phyloP scores from a whole-genome alignment of 2,797 vertebrate species.

The Tarsius wallacei region DNA sequence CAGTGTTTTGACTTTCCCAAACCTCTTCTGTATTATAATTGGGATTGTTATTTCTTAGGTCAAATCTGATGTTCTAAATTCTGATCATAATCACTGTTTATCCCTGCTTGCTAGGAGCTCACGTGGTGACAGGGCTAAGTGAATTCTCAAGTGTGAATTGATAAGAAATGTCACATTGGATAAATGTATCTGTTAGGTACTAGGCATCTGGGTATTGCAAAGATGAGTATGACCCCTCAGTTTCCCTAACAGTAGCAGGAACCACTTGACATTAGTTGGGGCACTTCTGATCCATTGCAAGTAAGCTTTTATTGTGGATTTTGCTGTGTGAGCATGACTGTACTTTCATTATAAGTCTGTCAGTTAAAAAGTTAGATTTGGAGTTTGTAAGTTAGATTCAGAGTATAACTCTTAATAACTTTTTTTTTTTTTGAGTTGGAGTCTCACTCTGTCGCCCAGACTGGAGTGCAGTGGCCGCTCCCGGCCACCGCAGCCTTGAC shows the following conservation, averaged over 20 bases:
- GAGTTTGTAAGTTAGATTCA: constrained; percentile 39
- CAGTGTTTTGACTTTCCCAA: constrained; percentile 40
- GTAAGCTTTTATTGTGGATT: constrained; percentile 37
- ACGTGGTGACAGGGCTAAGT: constrained; percentile 38
- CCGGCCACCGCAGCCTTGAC: no score
- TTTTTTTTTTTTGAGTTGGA: no score
- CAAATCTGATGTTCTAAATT: constrained; percentile 48
- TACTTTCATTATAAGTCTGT: neutral
- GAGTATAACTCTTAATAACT: constrained; percentile 27
- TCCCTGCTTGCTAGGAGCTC: constrained; percentile 47
- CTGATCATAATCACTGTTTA: neutral
- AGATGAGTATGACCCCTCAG: constrained; percentile 2
- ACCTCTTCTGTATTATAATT: constrained; percentile 36
- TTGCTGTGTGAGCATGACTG: neutral
- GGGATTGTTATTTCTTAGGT: constrained; percentile 49
- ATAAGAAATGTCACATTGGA: constrained; percentile 46
- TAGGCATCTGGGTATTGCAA: constrained; percentile 13
- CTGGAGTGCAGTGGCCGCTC: no score
- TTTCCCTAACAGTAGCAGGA: constrained; percentile 30
- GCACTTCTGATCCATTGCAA: neutral
- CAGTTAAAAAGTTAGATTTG: constrained; percentile 19
- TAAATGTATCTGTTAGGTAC: constrained; percentile 5
- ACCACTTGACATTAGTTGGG: neutral
- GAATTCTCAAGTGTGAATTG: constrained; percentile 50
- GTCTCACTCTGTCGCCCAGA: no score